Base-by-base conservation (phyloP, 2,797 vertebrate species). In the Gymnodraco acuticeps region DNA sequence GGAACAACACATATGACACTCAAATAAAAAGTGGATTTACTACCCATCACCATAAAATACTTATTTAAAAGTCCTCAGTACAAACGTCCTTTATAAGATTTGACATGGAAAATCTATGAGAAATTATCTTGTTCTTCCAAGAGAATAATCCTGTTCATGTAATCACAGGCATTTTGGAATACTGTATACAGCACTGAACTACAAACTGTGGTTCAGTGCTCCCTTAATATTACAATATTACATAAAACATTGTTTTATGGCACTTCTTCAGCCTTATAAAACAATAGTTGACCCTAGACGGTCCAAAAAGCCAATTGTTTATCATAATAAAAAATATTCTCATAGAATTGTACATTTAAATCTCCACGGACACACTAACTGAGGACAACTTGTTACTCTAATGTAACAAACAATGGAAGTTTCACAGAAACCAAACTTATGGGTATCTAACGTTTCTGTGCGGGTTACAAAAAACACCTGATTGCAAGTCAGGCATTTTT, bases 391-490 rank as follows among this genome's bases (percentile, higher is more conserved):
- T 94, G 91, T 88, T 95, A 95, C 90, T 80, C 19, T 1, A 90
- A 94, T 12, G 95, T 95, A 97, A 94, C 96, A 95, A 96, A 96
- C 95, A 85, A 70, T 91, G 89, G 94, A 96, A 96, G 96, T 97
- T 97, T 97, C 96, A 96, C n/a, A 95, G 96, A 97, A 97, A 97
- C 96, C 95, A 96, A 82, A 27, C 4, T 78, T 64, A 63, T 81
- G 82, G 50, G 80, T 95, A 96, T 92, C 93, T 82, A 50, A 77
- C 38, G 61, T 58, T 84, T 81, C 61, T 89, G 80, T 83, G 68
- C n/a, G 55, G 71, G 70, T 27, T 55, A 75, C 42, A 80, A 82
- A 17, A 75, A 83, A 80, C 13, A 69, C 72, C 75, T 77, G 78
- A 79, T 80, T 85, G 87, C 73, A 89, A 86, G 73, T 80, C 82